Evolutionary conservation across 2,888 invertebrate genomes (phyloP).

Genomic region (Drosophila longiperda): DNA sequence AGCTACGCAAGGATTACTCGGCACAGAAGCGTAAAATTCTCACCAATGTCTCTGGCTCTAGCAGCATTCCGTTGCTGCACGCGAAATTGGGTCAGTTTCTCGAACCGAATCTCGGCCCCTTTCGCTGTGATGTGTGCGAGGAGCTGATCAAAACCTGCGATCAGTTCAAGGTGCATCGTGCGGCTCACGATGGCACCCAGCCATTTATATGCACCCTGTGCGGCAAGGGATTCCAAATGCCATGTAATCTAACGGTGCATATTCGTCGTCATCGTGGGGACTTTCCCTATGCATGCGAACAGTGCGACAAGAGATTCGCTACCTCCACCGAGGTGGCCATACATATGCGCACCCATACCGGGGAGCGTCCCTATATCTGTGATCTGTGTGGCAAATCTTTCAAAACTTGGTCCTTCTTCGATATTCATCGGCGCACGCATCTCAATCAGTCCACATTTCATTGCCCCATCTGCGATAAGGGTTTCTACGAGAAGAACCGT

Average conservation of each 20-base stretch:
- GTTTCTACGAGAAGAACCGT: constrained; percentile 81
- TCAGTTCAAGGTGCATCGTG: constrained; percentile 79
- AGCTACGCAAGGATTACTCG: constrained; percentile 74
- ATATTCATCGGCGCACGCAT: constrained; percentile 78
- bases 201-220: constrained; percentile 81
- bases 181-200: constrained; percentile 75
- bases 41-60: constrained; percentile 35
- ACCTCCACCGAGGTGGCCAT: constrained; percentile 81
- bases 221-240: constrained; percentile 79
- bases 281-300: constrained; percentile 79
- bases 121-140: constrained; percentile 72
- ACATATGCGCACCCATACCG: constrained; percentile 80
- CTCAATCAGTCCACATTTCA: constrained; percentile 79
- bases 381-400: constrained; percentile 80
- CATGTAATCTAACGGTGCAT: constrained; percentile 79
- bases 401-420: constrained; percentile 82
- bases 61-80: constrained; percentile 61
- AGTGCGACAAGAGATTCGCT: constrained; percentile 79
- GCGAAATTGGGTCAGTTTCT: constrained; percentile 70
- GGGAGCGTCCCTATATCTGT: constrained; percentile 79
- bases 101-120: constrained; percentile 74
- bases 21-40: constrained; percentile 72
- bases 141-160: constrained; percentile 78
- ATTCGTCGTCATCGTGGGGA: constrained; percentile 77
- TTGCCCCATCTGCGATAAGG: constrained; percentile 80